A percentile compares a stretch with the other conserved stretches of the same genome.
phyloP scores from a whole-genome alignment of 1,140 invertebrate species.

The Drosophila leontia region DNA sequence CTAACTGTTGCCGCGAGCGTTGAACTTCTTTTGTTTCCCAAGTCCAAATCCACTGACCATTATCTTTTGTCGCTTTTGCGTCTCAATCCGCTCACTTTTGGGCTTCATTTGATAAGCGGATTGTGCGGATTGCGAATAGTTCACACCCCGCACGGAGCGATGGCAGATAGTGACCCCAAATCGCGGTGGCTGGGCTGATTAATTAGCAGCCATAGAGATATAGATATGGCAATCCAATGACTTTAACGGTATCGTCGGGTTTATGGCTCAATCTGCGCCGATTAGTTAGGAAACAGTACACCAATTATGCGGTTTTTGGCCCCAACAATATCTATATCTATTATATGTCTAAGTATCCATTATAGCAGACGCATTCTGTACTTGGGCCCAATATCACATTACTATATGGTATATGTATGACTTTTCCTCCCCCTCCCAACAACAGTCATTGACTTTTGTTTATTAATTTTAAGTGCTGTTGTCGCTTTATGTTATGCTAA shows the following conservation, averaged over 20 bases:
- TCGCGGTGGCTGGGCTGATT: constrained; percentile 21
- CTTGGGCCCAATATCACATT: constrained; percentile 73
- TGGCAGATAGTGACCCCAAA: constrained; percentile 38
- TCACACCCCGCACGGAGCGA: constrained; percentile 37
- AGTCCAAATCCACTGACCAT: constrained; percentile 33
- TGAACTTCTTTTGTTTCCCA: constrained; percentile 47
- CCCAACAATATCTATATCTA: constrained; percentile 13
- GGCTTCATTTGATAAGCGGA: constrained; percentile 35
- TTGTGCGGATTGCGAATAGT: constrained; percentile 31
- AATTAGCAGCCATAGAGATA: constrained; percentile 34
- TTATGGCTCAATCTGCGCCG: constrained; percentile 30
- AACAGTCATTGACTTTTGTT: constrained; percentile 59
- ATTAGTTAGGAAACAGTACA: constrained; percentile 41
- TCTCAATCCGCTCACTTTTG: constrained; percentile 36
- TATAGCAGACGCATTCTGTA: constrained; percentile 38
- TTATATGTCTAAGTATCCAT: constrained; percentile 21
- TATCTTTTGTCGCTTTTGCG: constrained; percentile 29
- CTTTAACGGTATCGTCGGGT: constrained; percentile 42
- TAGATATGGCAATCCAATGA: constrained; percentile 40
- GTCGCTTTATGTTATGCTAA: constrained; percentile 44
- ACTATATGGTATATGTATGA: constrained; percentile 5
- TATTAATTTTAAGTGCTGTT: constrained; percentile 56
- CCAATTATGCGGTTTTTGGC: constrained; percentile 52
- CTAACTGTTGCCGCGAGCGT: constrained; percentile 33
- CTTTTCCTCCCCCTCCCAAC: background rate